These are phyloP conservation scores for Aleiodes testaceus DNA, from an alignment of 2,888 invertebrate species.

Conservation along the genomic window DNA sequence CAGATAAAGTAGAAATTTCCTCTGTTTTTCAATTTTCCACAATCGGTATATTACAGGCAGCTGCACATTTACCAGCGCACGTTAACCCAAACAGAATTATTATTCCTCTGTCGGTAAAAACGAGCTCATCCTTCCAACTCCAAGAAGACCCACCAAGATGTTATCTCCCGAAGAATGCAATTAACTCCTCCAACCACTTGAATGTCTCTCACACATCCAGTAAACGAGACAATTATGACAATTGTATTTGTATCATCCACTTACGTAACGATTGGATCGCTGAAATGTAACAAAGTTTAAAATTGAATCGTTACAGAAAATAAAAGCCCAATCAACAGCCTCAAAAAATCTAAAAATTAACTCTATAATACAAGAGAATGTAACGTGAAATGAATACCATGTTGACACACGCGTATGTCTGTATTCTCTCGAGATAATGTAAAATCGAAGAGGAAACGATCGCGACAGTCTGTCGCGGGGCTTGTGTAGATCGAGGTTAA, in stretches of 20 bases:
- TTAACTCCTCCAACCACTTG: conserved; percentile 37
- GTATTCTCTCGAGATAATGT: conserved; percentile 14
- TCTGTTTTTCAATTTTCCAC: not conserved
- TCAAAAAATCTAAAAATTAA: not conserved
- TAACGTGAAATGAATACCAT: no score
- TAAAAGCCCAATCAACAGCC: not conserved
- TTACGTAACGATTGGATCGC: conserved; percentile 31
- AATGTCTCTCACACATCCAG: conserved; percentile 28
- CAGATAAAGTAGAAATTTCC: not conserved
- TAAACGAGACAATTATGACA: conserved; percentile 36
- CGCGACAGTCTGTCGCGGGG: conserved; percentile 11
- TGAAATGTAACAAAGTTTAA: not conserved
- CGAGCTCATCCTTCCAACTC: not conserved
- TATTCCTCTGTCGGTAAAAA: not conserved
- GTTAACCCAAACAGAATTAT: conserved; percentile 18
- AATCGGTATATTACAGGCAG: not conserved
- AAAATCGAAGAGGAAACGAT: conserved; percentile 39
- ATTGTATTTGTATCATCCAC: conserved; percentile 35
- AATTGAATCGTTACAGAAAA: conserved; percentile 13
- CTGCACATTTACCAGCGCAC: not conserved
- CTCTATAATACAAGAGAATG: not conserved
- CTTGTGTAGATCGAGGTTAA: conserved; percentile 49
- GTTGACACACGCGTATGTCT: not conserved
- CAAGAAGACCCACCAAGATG: conserved; percentile 19
- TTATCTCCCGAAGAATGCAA: conserved; percentile 39